Evolutionary conservation across 2,888 invertebrate genomes (phyloP).

Genomic region (Icerya purchasi): DNA sequence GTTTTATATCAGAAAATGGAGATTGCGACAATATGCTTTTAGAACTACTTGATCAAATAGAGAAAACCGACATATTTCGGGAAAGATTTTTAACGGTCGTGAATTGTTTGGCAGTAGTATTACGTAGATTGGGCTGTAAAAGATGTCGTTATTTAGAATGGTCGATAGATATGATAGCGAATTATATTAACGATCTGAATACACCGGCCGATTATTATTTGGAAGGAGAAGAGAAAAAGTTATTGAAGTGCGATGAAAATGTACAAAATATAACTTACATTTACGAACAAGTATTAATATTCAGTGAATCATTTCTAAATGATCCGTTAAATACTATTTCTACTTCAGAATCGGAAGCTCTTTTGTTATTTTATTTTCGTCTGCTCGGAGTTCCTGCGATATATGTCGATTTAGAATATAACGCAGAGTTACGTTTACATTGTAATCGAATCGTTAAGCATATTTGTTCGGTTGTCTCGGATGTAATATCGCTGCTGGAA

Average conservation of each 20-base stretch:
- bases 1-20: background rate
- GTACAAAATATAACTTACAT: background rate
- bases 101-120: background rate
- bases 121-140: background rate
- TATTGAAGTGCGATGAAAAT: background rate
- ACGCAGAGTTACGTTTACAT: background rate
- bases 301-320: background rate
- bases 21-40: background rate
- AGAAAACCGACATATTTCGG: background rate
- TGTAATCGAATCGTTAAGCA: background rate
- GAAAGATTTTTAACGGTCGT: background rate
- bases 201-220: background rate
- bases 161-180: constrained; percentile 1
- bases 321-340: background rate
- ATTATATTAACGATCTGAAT: background rate
- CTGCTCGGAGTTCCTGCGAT: background rate
- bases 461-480: background rate
- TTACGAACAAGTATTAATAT: background rate
- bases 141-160: constrained; percentile 6
- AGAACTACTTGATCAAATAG: constrained; percentile 5
- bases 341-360: background rate
- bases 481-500: background rate
- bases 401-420: background rate
- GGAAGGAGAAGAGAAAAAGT: constrained; percentile 2
- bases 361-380: background rate